Base-by-base conservation (phyloP, 2,797 vertebrate species). In the Ctenopoma multispine region DNA sequence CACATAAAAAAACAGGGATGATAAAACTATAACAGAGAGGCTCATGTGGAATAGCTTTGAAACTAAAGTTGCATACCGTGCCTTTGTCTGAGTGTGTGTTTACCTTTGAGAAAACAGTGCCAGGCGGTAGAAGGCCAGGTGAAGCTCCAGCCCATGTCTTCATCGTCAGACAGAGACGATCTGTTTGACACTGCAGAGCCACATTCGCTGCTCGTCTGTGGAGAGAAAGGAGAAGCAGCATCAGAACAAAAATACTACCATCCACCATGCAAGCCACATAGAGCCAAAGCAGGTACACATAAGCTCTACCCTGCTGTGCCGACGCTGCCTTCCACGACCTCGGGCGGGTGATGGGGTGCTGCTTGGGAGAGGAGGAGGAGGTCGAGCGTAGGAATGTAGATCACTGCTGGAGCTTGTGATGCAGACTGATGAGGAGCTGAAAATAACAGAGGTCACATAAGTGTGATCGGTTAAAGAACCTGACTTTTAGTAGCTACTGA, bases 101-200 rank as follows among this genome's bases (percentile, higher is more conserved):
- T 94, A 98, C 98, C 97, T 97, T 98, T 98, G 54, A 99, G 90
- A 78, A 99, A 99, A 87, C 98, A 98, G 86, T 99, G 97, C 98
- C 98, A 99, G 80, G 93, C 93, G 12, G 97, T 99, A 74, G 96
- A 92, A 6, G 97, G 98, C 96, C 97, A 97, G 69, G 96, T 97
- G 87, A 98, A 96, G 87, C 96, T 98, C 98, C 97, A 99, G 73
- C 96, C 97, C 92, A 97, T 93, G 87, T 99, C 97, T 72, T 99
- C 97, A 73, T 99, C 97, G 57, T 99, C 97, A 12, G 96, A 95
- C 23, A 96, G 95, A 4, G 90, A 94, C 20, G 97, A 98, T 91
- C 95, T 94, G 88, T 96, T 96, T 67, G 98, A 97, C 81, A 97
- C 94, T 2, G 95, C 96, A 21, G 97, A 97, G 75, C 96, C 96